Percentiles rank a stretch among this genome's conserved stretches.
phyloP scores from a whole-genome alignment of 2,113 vertebrate species.

The Gasterosteus nipponicus region DNA sequence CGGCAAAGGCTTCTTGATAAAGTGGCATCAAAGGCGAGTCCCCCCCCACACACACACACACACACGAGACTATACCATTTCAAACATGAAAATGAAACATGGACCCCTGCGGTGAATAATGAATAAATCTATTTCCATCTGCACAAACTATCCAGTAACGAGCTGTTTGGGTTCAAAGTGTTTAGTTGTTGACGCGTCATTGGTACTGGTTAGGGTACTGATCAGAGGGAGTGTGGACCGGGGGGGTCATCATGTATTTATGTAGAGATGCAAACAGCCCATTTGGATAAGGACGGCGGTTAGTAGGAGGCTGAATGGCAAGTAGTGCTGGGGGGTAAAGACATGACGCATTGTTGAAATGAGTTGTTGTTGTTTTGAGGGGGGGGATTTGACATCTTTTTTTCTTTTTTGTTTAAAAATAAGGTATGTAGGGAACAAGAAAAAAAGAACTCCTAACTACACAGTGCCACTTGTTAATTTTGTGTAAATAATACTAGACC shows the following conservation, averaged over 20 bases:
- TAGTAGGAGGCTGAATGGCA: constrained; percentile 72
- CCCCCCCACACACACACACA: background rate
- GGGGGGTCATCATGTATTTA: constrained; percentile 60
- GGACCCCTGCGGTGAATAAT: constrained; percentile 20
- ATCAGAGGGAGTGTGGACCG: constrained; percentile 45
- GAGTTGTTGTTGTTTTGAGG: constrained; percentile 26
- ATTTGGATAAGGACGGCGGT: constrained; percentile 74
- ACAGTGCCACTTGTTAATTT: constrained; percentile 84
- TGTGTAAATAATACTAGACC: constrained; percentile 84
- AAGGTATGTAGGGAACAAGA: constrained; percentile 70
- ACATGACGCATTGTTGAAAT: constrained; percentile 65
- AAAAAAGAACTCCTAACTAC: constrained; percentile 72
- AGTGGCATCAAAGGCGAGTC: constrained; percentile 7
- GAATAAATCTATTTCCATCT: constrained; percentile 40
- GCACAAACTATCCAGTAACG: constrained; percentile 47
- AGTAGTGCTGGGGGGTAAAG: constrained; percentile 64
- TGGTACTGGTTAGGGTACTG: constrained; percentile 57
- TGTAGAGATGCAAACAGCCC: constrained; percentile 68
- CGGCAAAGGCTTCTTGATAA: background rate
- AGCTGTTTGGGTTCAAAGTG: constrained; percentile 52
- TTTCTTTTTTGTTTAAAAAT: constrained; percentile 69
- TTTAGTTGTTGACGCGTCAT: constrained; percentile 47
- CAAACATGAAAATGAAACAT: background rate
- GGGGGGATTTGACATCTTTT: constrained; percentile 69
- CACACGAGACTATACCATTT: background rate